Base-by-base conservation (phyloP, 2,113 vertebrate genomes). In the Cairina moschata region DNA sequence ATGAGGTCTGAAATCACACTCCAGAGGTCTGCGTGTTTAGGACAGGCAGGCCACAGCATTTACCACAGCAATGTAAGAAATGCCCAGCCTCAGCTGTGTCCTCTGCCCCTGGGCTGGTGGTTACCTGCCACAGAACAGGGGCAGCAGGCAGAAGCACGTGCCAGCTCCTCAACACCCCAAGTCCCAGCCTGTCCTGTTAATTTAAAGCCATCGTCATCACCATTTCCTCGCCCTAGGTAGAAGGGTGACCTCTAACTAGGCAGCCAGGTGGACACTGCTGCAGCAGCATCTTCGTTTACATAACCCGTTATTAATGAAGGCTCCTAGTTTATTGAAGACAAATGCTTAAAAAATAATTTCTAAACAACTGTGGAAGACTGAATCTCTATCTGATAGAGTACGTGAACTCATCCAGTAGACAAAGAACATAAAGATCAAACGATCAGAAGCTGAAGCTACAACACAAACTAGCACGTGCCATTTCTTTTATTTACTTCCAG, bases 121-220 rank as follows among this genome's bases (percentile, higher is more conserved):
- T 40, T 42, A 42, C 26, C 44, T 60, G 38, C 59, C 54, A 29
- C 14, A 17, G 8, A 65, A 80, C 22, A 80, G 16, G 16, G 40
- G n/a, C 16, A 72, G n/a, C 15, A 87, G 28, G 38, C 4, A 0
- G 58, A 93, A 75, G 18, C 31, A 34, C 0, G 0, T 13, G 8
- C 26, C 54, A 76, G 42, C 38, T 94, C 48, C 48, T 88, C 50
- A 75, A 56, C 8, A 14, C 5, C 25, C 31, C 67, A 83, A 56
- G 15, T 80, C 48, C 50, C 34, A 85, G 38, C 28, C 29, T 56
- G 17, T 5, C 18, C 18, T 8, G 12, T 42, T 17, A 55, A 21
- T 56, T 82, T 55, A 75, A 78, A 79, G 59, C 11, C 36, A 75
- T 23, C 17, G 55, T 28, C 38, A 48, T 6, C 23, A 66, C 11